Percentiles rank a stretch among this genome's conserved stretches.
Evolutionary conservation across 1,140 invertebrate genomes (phyloP).

Genomic region (Drosophila bipectinata): DNA sequence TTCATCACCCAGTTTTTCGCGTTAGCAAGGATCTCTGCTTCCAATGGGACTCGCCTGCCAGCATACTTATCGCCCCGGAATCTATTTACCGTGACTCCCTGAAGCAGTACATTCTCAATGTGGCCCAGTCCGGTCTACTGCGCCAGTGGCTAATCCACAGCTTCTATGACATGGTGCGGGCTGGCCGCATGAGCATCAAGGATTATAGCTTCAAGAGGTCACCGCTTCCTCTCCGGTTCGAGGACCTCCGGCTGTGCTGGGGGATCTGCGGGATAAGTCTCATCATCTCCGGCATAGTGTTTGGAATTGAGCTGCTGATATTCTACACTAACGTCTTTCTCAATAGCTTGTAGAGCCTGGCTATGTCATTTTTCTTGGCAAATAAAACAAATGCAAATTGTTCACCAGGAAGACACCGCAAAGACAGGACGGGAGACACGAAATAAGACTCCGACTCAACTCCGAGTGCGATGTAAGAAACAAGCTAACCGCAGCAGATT

Average conservation of each 20-base stretch:
- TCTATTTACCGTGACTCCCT: slow-evolving; percentile 43
- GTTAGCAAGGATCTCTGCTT: slow-evolving; percentile 44
- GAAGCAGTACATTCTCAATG: slow-evolving; percentile 11
- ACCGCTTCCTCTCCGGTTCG: not conserved
- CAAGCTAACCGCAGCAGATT: slow-evolving; percentile 61
- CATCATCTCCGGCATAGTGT: slow-evolving; percentile 28
- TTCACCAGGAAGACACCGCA: slow-evolving; percentile 68
- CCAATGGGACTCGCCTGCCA: not conserved
- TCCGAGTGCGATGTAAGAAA: slow-evolving; percentile 34
- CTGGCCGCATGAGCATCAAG: slow-evolving; percentile 54
- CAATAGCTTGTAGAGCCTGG: slow-evolving; percentile 48
- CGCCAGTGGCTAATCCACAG: slow-evolving; percentile 37
- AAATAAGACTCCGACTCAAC: slow-evolving; percentile 46
- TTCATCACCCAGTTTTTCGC: slow-evolving; percentile 46
- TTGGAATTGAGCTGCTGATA: slow-evolving; percentile 49
- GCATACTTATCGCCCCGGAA: slow-evolving; percentile 39
- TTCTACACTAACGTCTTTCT: slow-evolving; percentile 63
- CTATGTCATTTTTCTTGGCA: slow-evolving; percentile 43
- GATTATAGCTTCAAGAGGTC: slow-evolving; percentile 35
- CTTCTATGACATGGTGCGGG: slow-evolving; percentile 57
- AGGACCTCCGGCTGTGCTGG: slow-evolving; percentile 38
- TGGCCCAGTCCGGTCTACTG: slow-evolving; percentile 35
- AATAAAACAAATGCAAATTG: slow-evolving; percentile 76
- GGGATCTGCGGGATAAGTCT: slow-evolving; percentile 8
- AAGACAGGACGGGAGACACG: slow-evolving; percentile 55